Evolutionary conservation across 1,140 invertebrate species (phyloP).

Genomic region (Ceratina japonica): DNA sequence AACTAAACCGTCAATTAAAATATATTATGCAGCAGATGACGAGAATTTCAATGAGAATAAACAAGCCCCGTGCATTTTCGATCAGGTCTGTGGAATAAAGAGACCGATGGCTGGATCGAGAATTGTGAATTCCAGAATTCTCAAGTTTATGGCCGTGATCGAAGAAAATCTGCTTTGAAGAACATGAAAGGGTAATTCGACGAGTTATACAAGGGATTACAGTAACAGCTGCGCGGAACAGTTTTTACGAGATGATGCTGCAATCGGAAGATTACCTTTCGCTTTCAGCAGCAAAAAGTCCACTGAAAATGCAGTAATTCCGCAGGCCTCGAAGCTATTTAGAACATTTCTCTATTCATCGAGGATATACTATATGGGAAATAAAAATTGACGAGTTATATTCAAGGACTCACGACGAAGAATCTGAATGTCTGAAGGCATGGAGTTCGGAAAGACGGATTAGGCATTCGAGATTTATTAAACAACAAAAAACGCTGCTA

Average conservation of each 20-base stretch:
- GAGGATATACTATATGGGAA: too few species aligned
- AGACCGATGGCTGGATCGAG: too few species aligned
- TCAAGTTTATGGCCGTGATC: too few species aligned
- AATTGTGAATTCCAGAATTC: too few species aligned
- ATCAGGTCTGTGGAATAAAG: too few species aligned
- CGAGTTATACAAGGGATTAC: background rate
- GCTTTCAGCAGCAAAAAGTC: background rate
- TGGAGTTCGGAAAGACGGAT: background rate
- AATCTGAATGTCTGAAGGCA: background rate
- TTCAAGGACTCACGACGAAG: background rate
- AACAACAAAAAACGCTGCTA: conserved; percentile 16
- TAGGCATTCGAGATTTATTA: conserved; percentile 45
- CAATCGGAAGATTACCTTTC: background rate
- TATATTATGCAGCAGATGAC: too few species aligned
- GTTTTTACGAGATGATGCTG: conserved; percentile 8
- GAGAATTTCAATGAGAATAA: too few species aligned
- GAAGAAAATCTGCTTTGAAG: background rate
- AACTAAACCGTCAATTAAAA: too few species aligned
- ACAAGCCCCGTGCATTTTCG: too few species aligned
- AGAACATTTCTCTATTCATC: background rate
- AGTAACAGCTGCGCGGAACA: background rate
- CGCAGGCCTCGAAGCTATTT: background rate
- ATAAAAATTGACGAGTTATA: background rate
- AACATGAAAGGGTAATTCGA: background rate
- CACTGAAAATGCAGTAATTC: background rate